Evolutionary conservation across 2,113 vertebrate genomes (phyloP).

Genomic region (Saguinus imperator): DNA sequence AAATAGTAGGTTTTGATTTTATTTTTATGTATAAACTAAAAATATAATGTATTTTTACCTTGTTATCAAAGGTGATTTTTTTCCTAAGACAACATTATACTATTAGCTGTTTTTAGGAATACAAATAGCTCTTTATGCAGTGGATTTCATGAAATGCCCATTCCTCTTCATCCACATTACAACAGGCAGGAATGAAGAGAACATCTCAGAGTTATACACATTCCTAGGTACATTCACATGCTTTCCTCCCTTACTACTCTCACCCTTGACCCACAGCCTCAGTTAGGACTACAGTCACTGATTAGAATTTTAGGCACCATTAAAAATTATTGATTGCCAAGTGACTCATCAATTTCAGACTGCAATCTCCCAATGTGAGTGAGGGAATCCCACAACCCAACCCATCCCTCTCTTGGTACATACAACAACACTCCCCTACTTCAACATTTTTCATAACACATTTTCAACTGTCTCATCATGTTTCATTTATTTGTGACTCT

Average conservation of each 20-base stretch:
- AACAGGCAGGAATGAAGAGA: background rate
- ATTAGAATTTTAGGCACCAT: background rate
- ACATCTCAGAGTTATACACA: background rate
- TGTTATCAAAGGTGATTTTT: background rate
- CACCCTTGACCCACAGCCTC: background rate
- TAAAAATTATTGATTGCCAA: background rate
- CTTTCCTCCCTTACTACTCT: background rate
- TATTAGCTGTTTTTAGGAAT: background rate
- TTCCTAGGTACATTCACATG: background rate
- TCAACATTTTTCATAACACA: background rate
- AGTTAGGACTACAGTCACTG: background rate
- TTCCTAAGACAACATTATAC: background rate
- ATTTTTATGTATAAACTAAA: slow-evolving; percentile 8
- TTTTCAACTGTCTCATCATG: background rate
- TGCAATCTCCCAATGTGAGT: background rate
- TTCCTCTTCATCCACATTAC: background rate
- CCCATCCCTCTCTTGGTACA: background rate
- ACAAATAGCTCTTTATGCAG: background rate
- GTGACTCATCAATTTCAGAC: background rate
- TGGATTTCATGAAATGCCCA: background rate
- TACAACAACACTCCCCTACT: background rate
- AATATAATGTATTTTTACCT: background rate
- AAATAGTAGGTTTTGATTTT: slow-evolving; percentile 12
- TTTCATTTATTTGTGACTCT: background rate
- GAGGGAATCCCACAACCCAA: rapidly evolving